These are phyloP conservation scores for Pollachius pollachius DNA, from an alignment of 2,113 vertebrate genomes.

Conservation along the genomic window DNA sequence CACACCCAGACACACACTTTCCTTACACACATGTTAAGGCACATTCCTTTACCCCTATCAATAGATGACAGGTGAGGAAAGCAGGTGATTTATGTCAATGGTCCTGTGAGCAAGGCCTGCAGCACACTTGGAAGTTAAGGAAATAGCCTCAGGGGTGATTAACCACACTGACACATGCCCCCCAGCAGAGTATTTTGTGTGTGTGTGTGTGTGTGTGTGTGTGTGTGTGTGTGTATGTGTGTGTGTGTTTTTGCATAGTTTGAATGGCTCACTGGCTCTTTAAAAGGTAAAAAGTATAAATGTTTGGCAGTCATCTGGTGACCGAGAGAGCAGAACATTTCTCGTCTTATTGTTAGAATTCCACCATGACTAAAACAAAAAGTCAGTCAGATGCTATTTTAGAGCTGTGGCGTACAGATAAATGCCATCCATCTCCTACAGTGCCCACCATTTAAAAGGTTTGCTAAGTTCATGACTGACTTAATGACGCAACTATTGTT, in stretches of 20 bases:
- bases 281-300: not conserved
- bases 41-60: constrained; percentile 64
- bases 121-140: constrained; percentile 27
- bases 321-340: not conserved
- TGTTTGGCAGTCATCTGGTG: not conserved
- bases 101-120: constrained; percentile 31
- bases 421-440: not conserved
- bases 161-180: constrained; percentile 14
- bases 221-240: too few relatives aligned
- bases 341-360: not conserved
- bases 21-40: too few relatives aligned
- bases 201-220: not conserved
- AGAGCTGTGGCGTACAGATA: not conserved
- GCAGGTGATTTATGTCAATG: constrained; percentile 32
- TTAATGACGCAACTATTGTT: constrained; percentile 1
- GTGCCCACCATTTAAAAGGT: not conserved
- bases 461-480: not conserved
- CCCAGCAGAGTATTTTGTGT: constrained; percentile 23
- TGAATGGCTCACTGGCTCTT: not conserved
- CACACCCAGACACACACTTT: not conserved
- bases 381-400: not conserved
- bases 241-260: not conserved
- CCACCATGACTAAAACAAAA: not conserved
- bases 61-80: constrained; percentile 34
- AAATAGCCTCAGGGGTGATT: constrained; percentile 10